Evolutionary conservation across 2,888 invertebrate species (phyloP), one percentile per base, ranked within the genome.

Genomic region (Lydus trimaculatus): DNA sequence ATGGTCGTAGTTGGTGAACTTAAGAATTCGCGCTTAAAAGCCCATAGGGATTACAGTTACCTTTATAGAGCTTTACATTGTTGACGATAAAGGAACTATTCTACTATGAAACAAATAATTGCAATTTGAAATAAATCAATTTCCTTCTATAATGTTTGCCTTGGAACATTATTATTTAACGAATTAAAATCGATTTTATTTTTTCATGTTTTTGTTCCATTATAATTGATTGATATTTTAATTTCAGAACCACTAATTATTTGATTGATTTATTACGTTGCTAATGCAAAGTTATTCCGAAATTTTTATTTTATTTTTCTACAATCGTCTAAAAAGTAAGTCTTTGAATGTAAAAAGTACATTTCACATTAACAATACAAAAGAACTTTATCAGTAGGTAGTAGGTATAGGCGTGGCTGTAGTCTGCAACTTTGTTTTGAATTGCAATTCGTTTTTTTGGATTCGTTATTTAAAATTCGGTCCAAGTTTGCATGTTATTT

Each of bases 11-110:
- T 56, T 25, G 64, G 65, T 63, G 65, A 69, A 69, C 63, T 69
- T 65, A 69, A 69, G 69, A 69, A 68, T 68, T 65, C 61, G 59
- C 33, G 52, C 69, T 63, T 69, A 63, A 69, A 56, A 64, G 65
- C 69, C 63, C 65, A 61, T 58, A 65, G 63, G 63, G 65, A 63
- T 65, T 56, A 61, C 43, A 15, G 28, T 56, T 25, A 48, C 48
- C 52, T 64, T 66, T 69, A 69, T 69, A 65, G 36, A 63, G 65
- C 69, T 68, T 64, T 64, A 20, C 31, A 65, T 28, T 23, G 48
- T 25, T 48, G 28, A 20, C 4, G 13, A 13, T 56, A 56, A 56
- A 23, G 4, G 20, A 23, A 25, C 56, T 56, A 56, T 25, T 25
- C 25, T 56, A 48, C 48, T 20, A 56, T 56, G 56, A 25, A 25